Conservation (phyloP, 2,888 invertebrate genomes). For the Hirtodrosophila cameraria region DNA sequence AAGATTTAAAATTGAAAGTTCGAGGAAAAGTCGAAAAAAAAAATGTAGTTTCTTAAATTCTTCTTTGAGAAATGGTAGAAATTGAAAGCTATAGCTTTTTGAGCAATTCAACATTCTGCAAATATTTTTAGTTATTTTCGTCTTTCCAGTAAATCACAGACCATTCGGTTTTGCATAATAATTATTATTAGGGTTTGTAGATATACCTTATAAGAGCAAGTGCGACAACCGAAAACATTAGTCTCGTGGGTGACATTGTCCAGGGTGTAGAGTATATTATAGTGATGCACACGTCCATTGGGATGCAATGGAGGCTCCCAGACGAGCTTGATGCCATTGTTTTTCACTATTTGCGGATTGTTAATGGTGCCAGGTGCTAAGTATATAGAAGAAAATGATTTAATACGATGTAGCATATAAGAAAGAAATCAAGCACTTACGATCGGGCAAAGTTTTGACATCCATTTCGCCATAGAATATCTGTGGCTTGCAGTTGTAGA, state of each 20-base stretch:
- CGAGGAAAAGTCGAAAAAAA: too few relatives aligned
- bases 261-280: slow-evolving; percentile 82
- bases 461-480: slow-evolving; percentile 81
- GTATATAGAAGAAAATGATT: accelerated
- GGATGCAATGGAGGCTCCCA: slow-evolving; percentile 83
- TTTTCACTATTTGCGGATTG: slow-evolving; percentile 78
- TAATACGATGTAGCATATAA: background rate
- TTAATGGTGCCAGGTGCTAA: slow-evolving; percentile 83
- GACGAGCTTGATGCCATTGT: slow-evolving; percentile 81
- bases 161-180: too few relatives aligned
- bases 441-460: slow-evolving; percentile 82
- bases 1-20: too few relatives aligned
- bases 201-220: slow-evolving; percentile 77
- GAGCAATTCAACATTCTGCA: too few relatives aligned
- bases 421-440: slow-evolving; percentile 64
- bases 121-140: too few relatives aligned
- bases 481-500: slow-evolving; percentile 79
- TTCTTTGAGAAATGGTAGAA: too few relatives aligned
- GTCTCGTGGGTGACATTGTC: slow-evolving; percentile 81
- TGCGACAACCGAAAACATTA: slow-evolving; percentile 78
- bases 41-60: too few relatives aligned
- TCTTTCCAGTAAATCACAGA: too few relatives aligned
- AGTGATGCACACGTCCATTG: slow-evolving; percentile 83
- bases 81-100: too few relatives aligned
- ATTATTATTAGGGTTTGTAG: too few relatives aligned